phyloP scores from a whole-genome alignment of 2,113 vertebrate genomes.

The Pseudopipra pipra region DNA sequence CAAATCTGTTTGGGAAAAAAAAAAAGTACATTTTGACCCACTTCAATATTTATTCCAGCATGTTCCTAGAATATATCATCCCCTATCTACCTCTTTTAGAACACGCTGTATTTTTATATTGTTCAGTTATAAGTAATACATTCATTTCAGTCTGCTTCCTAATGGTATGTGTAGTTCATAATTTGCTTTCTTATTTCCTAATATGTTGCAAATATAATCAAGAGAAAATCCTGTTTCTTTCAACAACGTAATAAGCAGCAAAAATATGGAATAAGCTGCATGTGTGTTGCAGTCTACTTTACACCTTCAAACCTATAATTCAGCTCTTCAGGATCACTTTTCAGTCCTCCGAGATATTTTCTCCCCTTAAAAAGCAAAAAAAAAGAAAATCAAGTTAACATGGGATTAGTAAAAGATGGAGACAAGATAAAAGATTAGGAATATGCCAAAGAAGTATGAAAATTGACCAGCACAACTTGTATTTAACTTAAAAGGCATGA shows the following conservation, averaged over 20 bases:
- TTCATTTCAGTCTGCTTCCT: background rate
- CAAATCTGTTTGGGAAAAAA: background rate
- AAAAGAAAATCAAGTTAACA: background rate
- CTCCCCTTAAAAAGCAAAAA: background rate
- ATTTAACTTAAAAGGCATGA: background rate
- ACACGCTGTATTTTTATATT: background rate
- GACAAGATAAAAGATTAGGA: background rate
- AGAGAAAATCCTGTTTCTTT: conserved; percentile 3
- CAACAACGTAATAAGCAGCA: conserved; percentile 2
- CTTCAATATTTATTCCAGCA: background rate
- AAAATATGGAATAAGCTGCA: background rate
- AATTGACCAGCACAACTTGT: background rate
- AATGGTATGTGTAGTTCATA: background rate
- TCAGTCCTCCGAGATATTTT: background rate
- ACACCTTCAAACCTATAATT: background rate
- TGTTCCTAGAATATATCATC: background rate
- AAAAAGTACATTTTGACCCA: background rate
- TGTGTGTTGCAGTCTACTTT: background rate
- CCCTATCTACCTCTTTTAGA: background rate
- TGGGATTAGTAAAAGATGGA: background rate
- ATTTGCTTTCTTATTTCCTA: background rate
- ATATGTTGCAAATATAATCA: background rate
- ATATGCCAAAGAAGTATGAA: background rate
- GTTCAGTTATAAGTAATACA: background rate
- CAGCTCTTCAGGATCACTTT: background rate